phyloP scores from a whole-genome alignment of 1,140 invertebrate species.

The Bombus fervidus region DNA sequence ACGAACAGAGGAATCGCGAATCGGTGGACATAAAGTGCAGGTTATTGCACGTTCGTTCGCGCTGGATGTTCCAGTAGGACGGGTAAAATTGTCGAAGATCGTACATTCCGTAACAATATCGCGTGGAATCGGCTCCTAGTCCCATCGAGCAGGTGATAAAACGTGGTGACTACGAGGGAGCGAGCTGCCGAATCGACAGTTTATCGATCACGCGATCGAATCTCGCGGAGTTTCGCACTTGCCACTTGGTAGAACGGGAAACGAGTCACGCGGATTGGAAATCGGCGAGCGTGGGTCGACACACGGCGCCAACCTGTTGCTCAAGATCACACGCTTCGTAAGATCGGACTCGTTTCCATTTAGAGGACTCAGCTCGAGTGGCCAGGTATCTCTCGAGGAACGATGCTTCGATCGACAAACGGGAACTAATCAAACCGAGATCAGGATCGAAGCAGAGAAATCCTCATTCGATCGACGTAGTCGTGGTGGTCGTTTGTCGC shows the following conservation, averaged over 20 bases:
- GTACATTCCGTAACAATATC: slow-evolving; percentile 23
- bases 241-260: slow-evolving; percentile 56
- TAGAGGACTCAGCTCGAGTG: slow-evolving; percentile 62
- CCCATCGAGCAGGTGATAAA: slow-evolving; percentile 51
- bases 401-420: slow-evolving; percentile 45
- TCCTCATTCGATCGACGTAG: slow-evolving; percentile 41
- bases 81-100: slow-evolving; percentile 25
- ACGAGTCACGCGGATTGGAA: slow-evolving; percentile 72
- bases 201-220: slow-evolving; percentile 65
- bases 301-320: slow-evolving; percentile 82
- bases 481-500: background rate
- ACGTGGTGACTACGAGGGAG: slow-evolving; percentile 2
- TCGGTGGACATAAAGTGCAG: slow-evolving; percentile 11
- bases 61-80: slow-evolving; percentile 14
- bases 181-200: slow-evolving; percentile 46
- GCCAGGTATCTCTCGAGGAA: slow-evolving; percentile 33
- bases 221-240: slow-evolving; percentile 46
- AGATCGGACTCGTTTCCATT: slow-evolving; percentile 73
- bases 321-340: slow-evolving; percentile 69
- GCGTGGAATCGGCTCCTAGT: slow-evolving; percentile 27
- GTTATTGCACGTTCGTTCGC: slow-evolving; percentile 2
- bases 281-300: slow-evolving; percentile 73
- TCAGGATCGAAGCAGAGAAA: slow-evolving; percentile 24
- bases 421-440: slow-evolving; percentile 55
- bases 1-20: background rate